Conservation (phyloP, 1,140 invertebrate genomes). For the Cydia pomonella region DNA sequence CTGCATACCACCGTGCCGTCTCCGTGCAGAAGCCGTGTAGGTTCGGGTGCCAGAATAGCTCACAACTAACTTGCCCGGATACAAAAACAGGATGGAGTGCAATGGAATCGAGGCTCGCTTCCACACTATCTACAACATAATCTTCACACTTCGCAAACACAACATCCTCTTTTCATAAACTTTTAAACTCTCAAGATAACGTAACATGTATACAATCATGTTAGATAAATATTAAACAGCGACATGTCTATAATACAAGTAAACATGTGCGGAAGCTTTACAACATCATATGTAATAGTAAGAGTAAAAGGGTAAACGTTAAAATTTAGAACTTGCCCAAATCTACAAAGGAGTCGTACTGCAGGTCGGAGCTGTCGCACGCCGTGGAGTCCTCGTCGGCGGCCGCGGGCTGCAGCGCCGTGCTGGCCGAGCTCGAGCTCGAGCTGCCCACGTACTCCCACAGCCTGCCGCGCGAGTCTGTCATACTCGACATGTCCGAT, state of each 20-base stretch:
- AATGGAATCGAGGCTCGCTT: neutral
- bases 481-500: slow-evolving; percentile 43
- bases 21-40: slow-evolving; percentile 69
- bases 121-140: slow-evolving; percentile 31
- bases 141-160: slow-evolving; percentile 12
- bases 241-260: slow-evolving; percentile 33
- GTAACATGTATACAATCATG: slow-evolving; percentile 16
- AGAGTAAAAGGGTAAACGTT: slow-evolving; percentile 53
- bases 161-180: slow-evolving; percentile 29
- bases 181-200: slow-evolving; percentile 29
- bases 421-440: slow-evolving; percentile 67
- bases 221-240: slow-evolving; percentile 37
- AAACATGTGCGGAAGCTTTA: slow-evolving; percentile 40
- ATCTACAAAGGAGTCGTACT: slow-evolving; percentile 75
- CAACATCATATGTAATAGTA: slow-evolving; percentile 37
- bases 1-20: slow-evolving; percentile 72
- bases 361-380: slow-evolving; percentile 66
- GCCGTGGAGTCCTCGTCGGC: slow-evolving; percentile 51
- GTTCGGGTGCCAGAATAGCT: slow-evolving; percentile 66
- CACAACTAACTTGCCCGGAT: slow-evolving; percentile 37
- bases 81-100: slow-evolving; percentile 32
- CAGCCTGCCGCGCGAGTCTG: slow-evolving; percentile 41
- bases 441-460: slow-evolving; percentile 69
- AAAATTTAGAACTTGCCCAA: slow-evolving; percentile 50
- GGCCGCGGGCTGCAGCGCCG: slow-evolving; percentile 48